phyloP scores from a whole-genome alignment of 2,888 invertebrate species.

The Busseola fusca region DNA sequence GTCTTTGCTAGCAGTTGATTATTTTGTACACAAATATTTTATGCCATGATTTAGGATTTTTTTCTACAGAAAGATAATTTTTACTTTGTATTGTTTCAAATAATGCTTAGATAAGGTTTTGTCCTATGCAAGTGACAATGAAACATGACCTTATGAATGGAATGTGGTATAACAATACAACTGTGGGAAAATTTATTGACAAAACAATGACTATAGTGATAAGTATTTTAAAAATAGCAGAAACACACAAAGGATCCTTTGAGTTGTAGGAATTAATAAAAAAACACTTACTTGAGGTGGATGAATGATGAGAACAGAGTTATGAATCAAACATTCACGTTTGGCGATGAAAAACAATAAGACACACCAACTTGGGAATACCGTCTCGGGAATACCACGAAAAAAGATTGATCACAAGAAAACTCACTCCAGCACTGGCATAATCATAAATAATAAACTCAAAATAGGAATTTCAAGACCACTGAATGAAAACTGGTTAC shows the following conservation, averaged over 20 bases:
- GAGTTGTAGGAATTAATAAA: slow-evolving; percentile 28
- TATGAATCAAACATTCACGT: slow-evolving; percentile 13
- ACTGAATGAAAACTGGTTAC: slow-evolving; percentile 64
- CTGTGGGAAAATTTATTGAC: slow-evolving; percentile 36
- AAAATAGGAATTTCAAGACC: slow-evolving; percentile 54
- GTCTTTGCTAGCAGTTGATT: neutral
- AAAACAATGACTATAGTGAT: slow-evolving; percentile 20
- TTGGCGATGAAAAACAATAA: slow-evolving; percentile 13
- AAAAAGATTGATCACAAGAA: slow-evolving; percentile 15
- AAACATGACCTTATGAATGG: slow-evolving; percentile 22
- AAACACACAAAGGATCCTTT: slow-evolving; percentile 10
- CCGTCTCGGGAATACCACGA: slow-evolving; percentile 7
- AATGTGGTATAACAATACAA: slow-evolving; percentile 38
- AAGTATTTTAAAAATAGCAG: neutral
- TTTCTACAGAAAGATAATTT: neutral
- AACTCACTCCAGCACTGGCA: slow-evolving; percentile 38
- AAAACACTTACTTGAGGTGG: slow-evolving; percentile 40
- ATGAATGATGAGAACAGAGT: slow-evolving; percentile 8
- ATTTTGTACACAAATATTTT: neutral
- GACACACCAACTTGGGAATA: slow-evolving; percentile 6
- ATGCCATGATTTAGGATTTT: neutral
- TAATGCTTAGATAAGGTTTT: neutral
- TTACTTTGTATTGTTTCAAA: slow-evolving; percentile 15
- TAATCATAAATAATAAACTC: slow-evolving; percentile 51
- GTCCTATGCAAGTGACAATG: slow-evolving; percentile 25